Percentiles rank a stretch among this genome's conserved stretches.
These are phyloP conservation scores for Willisornis vidua DNA, from an alignment of 2,113 vertebrate species.

Conservation along the genomic window DNA sequence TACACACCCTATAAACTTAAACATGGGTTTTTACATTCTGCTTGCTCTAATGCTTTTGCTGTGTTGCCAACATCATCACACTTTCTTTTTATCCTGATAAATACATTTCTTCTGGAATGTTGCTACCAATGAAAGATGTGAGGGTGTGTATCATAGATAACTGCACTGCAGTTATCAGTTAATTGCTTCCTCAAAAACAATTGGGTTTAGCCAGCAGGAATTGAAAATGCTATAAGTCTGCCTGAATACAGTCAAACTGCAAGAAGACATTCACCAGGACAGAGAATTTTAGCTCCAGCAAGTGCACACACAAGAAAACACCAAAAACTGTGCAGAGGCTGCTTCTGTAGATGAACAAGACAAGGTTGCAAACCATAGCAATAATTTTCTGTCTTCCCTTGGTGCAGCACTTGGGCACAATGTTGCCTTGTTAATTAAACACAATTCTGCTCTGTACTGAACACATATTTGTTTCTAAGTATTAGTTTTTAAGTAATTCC, in stretches of 20 bases:
- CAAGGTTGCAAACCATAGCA: background rate
- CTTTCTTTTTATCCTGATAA: background rate
- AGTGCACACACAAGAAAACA: background rate
- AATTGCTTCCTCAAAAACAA: background rate
- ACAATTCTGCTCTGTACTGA: background rate
- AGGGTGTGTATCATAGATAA: background rate
- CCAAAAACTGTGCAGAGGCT: background rate
- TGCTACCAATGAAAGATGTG: background rate
- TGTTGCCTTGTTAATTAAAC: background rate
- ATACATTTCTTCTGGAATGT: background rate
- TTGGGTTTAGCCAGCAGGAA: background rate
- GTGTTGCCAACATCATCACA: background rate
- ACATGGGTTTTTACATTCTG: background rate
- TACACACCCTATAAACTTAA: background rate
- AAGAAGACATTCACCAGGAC: background rate
- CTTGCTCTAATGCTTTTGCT: background rate
- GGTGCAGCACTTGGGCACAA: background rate
- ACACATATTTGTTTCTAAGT: background rate
- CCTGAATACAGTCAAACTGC: background rate
- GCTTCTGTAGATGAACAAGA: background rate
- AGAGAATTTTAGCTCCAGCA: background rate
- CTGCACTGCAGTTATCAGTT: background rate
- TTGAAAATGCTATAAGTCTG: background rate
- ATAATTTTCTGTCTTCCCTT: background rate
- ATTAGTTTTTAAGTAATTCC: constrained; percentile 1